Evolutionary conservation across 2,797 vertebrate species (phyloP).

Genomic region (Microhierax caerulescens): DNA sequence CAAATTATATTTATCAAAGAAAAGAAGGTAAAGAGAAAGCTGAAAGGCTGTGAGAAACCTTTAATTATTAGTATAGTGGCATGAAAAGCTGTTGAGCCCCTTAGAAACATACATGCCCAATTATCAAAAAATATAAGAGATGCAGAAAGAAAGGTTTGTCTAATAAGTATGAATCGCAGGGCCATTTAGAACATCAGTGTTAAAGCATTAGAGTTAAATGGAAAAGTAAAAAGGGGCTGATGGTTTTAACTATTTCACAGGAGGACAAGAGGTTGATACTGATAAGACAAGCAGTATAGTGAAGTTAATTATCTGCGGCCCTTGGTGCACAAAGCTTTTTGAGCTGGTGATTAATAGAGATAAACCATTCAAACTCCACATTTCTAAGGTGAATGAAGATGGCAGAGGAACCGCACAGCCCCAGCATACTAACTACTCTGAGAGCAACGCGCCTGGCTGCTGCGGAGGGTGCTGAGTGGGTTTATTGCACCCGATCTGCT

Average conservation of each 20-base stretch:
- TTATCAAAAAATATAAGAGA: constrained; percentile 74
- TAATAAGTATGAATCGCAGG: constrained; percentile 71
- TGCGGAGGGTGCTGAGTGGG: not conserved
- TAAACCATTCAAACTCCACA: constrained; percentile 75
- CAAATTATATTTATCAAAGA: constrained; percentile 71
- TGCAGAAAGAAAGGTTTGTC: constrained; percentile 74
- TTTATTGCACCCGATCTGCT: not conserved
- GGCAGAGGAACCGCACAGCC: constrained; percentile 53
- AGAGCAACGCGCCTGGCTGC: not conserved
- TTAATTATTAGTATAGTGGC: constrained; percentile 69
- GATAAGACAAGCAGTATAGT: constrained; percentile 74
- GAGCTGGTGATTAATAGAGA: constrained; percentile 75
- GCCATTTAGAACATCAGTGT: constrained; percentile 75
- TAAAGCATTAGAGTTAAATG: constrained; percentile 75
- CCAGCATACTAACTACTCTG: constrained; percentile 61
- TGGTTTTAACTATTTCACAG: constrained; percentile 75
- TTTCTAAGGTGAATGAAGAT: constrained; percentile 75
- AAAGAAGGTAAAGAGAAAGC: constrained; percentile 65
- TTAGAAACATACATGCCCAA: constrained; percentile 75
- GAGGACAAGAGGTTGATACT: constrained; percentile 74
- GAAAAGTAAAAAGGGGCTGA: constrained; percentile 75
- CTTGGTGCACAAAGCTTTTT: constrained; percentile 75
- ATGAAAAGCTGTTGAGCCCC: constrained; percentile 74
- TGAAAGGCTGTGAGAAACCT: constrained; percentile 66
- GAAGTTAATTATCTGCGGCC: constrained; percentile 74